Evolutionary conservation across 1,140 invertebrate species (phyloP), one percentile per base, ranked within the genome.

Genomic region (Chironomus tepperi): DNA sequence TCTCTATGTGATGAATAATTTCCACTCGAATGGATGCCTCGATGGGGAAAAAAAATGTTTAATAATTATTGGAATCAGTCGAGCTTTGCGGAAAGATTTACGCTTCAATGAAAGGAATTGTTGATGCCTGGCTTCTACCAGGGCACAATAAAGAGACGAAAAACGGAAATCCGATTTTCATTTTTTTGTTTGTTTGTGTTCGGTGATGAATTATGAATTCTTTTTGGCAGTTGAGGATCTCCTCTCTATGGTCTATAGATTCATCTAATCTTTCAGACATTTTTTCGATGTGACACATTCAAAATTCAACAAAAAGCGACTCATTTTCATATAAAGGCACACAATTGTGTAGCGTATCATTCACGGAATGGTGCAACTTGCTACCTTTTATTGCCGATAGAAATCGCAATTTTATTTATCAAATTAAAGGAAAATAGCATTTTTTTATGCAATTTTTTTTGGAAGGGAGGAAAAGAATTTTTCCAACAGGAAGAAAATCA

Each of bases 131-230:
- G 65, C 9, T 67, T 19, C 18, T 67, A 21, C 19, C 5, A 19
- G 9, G 64, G 18, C 19, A 70, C 8, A 16, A 70, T 8, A 34
- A 34, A 34, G 24, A 34, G 24, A 34, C 24, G 24, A 34, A 34
- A 70, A 70, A 9, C 16, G 65, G 65, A 70, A 70, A 70, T 70
- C 65, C 65, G 65, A 70, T 70, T 70, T 70, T 19, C 65, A 21
- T 18, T 57, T 57, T n/a, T n/a, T n/a, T n/a, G n/a, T n/a, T 70
- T 70, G 65, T 70, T 70, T 70, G 65, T 70, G 65, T 21, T 70
- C 65, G 65, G 65, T 70, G 65, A 70, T 70, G 65, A 70, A 70
- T 70, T 70, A 70, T 70, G 65, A 70, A 70, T 70, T 15, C 12
- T 57, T 57, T 12, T 57, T 57, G 5, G 1, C 5, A 12, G 47